A percentile compares a stretch with the other conserved stretches of the same genome.
Evolutionary conservation across 1,140 invertebrate genomes (phyloP).

Genomic region (Brachionus angularis): DNA sequence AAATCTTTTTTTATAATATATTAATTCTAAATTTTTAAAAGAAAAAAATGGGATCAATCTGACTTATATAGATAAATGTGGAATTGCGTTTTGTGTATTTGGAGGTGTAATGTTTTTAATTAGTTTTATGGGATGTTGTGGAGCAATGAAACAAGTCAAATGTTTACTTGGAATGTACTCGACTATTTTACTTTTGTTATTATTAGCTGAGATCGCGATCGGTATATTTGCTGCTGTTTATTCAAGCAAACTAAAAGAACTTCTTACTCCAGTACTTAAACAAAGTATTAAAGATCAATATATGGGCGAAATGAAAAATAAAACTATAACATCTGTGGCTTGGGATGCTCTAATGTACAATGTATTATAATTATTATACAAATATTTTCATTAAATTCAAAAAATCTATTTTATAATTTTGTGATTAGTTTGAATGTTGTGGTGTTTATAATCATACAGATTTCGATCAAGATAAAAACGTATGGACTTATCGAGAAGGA

Average conservation of each 20-base stretch:
- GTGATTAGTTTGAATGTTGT: slow-evolving; percentile 33
- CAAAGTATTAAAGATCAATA: slow-evolving; percentile 29
- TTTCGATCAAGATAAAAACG: slow-evolving; percentile 36
- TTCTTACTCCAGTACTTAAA: background rate
- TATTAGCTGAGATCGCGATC: slow-evolving; percentile 21
- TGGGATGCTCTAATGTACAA: slow-evolving; percentile 42
- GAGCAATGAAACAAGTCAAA: slow-evolving; percentile 26
- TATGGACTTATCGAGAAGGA: background rate
- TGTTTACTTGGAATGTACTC: slow-evolving; percentile 9
- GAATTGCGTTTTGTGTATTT: slow-evolving; percentile 23
- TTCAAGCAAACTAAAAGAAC: slow-evolving; percentile 8
- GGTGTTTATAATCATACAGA: slow-evolving; percentile 20
- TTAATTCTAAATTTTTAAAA: background rate
- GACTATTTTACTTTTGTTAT: background rate
- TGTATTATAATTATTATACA: too few species aligned
- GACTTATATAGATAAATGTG: slow-evolving; percentile 22
- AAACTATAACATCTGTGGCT: slow-evolving; percentile 25
- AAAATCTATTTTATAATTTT: background rate
- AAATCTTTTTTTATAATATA: background rate
- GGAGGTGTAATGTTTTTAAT: slow-evolving; percentile 14
- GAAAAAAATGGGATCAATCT: background rate
- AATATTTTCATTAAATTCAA: background rate
- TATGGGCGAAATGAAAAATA: slow-evolving; percentile 38
- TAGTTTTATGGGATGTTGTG: slow-evolving; percentile 41
- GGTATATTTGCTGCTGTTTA: slow-evolving; percentile 36